phyloP scores from a whole-genome alignment of 2,797 vertebrate species.

The Craterocephalus amniculus region DNA sequence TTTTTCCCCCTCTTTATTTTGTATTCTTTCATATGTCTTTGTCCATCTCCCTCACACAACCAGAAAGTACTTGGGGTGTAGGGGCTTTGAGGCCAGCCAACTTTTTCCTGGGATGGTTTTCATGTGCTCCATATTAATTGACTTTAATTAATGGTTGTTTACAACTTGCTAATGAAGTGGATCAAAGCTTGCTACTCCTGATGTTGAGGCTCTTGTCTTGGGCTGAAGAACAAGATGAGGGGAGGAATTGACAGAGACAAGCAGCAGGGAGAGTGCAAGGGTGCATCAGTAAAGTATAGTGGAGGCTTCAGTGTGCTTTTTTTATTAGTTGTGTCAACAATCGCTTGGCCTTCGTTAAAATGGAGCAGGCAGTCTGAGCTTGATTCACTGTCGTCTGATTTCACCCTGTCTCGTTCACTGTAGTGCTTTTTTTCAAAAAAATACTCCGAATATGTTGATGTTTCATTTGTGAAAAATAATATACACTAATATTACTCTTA shows the following conservation, averaged over 20 bases:
- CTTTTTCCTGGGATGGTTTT: slow-evolving; percentile 69
- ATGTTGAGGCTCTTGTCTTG: slow-evolving; percentile 57
- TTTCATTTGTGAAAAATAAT: slow-evolving; percentile 20
- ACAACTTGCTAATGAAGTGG: slow-evolving; percentile 73
- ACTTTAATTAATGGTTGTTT: slow-evolving; percentile 80
- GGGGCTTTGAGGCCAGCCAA: slow-evolving; percentile 58
- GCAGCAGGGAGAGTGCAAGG: neutral
- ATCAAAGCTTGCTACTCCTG: slow-evolving; percentile 67
- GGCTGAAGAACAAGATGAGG: slow-evolving; percentile 31
- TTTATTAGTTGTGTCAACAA: slow-evolving; percentile 49
- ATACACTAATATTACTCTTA: slow-evolving; percentile 14
- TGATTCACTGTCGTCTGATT: slow-evolving; percentile 47
- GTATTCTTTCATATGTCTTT: slow-evolving; percentile 32
- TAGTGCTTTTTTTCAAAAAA: slow-evolving; percentile 20
- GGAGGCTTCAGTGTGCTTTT: slow-evolving; percentile 21
- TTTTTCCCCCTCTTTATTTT: slow-evolving; percentile 29
- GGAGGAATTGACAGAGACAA: slow-evolving; percentile 20
- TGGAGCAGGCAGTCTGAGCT: slow-evolving; percentile 39
- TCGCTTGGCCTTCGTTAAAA: slow-evolving; percentile 47
- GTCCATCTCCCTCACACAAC: slow-evolving; percentile 36
- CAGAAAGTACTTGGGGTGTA: slow-evolving; percentile 16
- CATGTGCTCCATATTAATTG: slow-evolving; percentile 73
- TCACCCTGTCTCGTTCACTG: slow-evolving; percentile 43
- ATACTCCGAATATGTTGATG: slow-evolving; percentile 12
- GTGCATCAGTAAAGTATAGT: slow-evolving; percentile 7